A percentile compares a stretch with the other conserved stretches of the same genome.
These are phyloP conservation scores for Leptinotarsa undecemlineata DNA, from an alignment of 1,140 invertebrate species.

Conservation along the genomic window DNA sequence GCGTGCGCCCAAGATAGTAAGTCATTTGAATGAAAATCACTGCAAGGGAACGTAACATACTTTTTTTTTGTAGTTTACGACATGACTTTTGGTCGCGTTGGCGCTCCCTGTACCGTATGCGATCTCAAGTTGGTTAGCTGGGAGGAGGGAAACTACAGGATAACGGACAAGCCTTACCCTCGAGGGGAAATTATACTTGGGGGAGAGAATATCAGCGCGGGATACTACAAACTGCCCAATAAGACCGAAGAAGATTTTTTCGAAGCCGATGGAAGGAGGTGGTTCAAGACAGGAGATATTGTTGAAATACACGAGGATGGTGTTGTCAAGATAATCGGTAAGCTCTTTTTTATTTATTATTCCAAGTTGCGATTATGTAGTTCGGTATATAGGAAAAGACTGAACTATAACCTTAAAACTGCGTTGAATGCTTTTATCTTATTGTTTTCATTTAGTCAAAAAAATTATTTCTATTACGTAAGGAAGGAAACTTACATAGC, in stretches of 20 bases:
- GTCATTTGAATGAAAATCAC: slow-evolving; percentile 44
- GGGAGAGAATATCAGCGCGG: slow-evolving; percentile 86
- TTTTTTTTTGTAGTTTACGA: slow-evolving; percentile 62
- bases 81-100: slow-evolving; percentile 80
- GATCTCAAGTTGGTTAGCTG: slow-evolving; percentile 90
- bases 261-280: slow-evolving; percentile 76
- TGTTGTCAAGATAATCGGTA: slow-evolving; percentile 95
- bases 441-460: neutral
- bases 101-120: slow-evolving; percentile 83
- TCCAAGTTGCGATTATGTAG: too few relatives aligned
- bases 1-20: slow-evolving; percentile 86
- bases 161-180: slow-evolving; percentile 88
- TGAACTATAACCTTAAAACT: neutral
- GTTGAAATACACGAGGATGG: slow-evolving; percentile 92
- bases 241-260: slow-evolving; percentile 93
- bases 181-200: slow-evolving; percentile 92
- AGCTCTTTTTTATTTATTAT: slow-evolving; percentile 16
- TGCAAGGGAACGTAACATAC: neutral
- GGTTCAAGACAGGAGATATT: slow-evolving; percentile 97
- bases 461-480: neutral
- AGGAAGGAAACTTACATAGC: too few relatives aligned
- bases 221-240: slow-evolving; percentile 91
- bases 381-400: too few relatives aligned
- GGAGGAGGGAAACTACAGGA: slow-evolving; percentile 92
- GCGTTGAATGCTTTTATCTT: neutral